Evolutionary conservation across 2,888 invertebrate genomes (phyloP).

Genomic region (Nebria salina): DNA sequence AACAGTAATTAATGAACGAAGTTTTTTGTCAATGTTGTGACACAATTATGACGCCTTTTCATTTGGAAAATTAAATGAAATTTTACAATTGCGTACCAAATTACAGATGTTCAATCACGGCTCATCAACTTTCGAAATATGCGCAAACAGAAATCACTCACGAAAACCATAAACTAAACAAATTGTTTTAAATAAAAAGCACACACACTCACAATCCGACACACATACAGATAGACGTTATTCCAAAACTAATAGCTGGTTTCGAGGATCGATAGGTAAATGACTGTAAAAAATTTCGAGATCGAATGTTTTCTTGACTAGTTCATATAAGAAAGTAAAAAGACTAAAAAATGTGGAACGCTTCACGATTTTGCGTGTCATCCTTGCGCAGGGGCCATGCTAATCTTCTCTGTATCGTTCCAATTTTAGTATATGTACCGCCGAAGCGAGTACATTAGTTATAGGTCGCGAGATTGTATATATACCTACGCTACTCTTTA

Average conservation of each 20-base stretch:
- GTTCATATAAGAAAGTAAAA: neutral
- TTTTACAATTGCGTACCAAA: no score
- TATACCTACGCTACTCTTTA: neutral
- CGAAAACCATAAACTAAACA: no score
- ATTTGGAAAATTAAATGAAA: neutral
- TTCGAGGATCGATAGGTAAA: no score
- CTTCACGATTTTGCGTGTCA: conserved; percentile 94
- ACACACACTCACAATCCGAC: no score
- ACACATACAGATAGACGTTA: no score
- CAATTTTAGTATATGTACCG: conserved; percentile 88
- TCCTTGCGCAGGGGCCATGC: conserved; percentile 93
- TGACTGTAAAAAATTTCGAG: no score
- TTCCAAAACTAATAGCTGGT: no score
- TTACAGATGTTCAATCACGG: no score
- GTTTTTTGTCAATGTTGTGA: neutral
- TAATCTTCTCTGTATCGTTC: conserved; percentile 94
- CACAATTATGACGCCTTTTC: neutral
- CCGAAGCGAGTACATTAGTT: conserved; percentile 73
- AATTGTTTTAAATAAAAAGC: neutral
- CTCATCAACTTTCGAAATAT: no score
- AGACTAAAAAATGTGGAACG: conserved; percentile 77
- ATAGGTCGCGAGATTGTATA: neutral
- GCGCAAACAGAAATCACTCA: no score
- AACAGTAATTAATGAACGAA: conserved; percentile 1
- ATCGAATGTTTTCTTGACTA: no score